phyloP scores from a whole-genome alignment of 2,113 vertebrate species.

The Tetrao urogallus region DNA sequence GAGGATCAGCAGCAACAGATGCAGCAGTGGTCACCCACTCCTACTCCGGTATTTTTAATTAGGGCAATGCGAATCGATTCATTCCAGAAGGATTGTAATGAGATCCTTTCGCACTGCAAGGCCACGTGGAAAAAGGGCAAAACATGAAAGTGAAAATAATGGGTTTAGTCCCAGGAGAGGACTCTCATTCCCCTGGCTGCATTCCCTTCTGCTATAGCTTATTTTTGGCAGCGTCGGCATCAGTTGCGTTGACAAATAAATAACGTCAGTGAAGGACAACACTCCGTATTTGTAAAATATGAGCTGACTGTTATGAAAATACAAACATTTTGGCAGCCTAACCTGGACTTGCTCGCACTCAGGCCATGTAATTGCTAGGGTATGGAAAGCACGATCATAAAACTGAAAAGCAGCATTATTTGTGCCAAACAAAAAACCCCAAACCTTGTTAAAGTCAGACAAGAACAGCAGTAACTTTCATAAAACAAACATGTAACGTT shows the following conservation, averaged over 20 bases:
- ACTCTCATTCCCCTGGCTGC: not conserved
- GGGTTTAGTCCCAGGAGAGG: slow-evolving; percentile 4
- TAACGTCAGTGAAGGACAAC: slow-evolving; percentile 32
- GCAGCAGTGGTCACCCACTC: not conserved
- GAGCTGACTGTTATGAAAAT: slow-evolving; percentile 30
- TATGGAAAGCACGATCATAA: slow-evolving; percentile 11
- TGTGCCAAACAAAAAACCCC: slow-evolving; percentile 43
- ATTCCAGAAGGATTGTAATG: slow-evolving; percentile 43
- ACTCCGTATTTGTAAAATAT: slow-evolving; percentile 16
- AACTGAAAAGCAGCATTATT: slow-evolving; percentile 32
- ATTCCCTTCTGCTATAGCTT: not conserved
- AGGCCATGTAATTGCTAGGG: not conserved
- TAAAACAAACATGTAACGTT: slow-evolving; percentile 58
- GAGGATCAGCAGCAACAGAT: slow-evolving; percentile 32
- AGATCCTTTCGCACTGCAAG: not conserved
- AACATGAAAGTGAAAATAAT: not conserved
- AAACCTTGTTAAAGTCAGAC: slow-evolving; percentile 59
- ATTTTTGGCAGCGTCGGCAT: not conserved
- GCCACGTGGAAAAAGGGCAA: not conserved
- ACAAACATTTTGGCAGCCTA: slow-evolving; percentile 24
- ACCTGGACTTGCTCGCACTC: not conserved
- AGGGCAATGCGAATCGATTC: slow-evolving; percentile 40
- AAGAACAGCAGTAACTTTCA: slow-evolving; percentile 58
- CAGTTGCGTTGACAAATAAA: slow-evolving; percentile 29
- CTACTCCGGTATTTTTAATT: slow-evolving; percentile 43